Conservation (phyloP, 1,140 invertebrate genomes). For the Phenacoccus solenopsis region DNA sequence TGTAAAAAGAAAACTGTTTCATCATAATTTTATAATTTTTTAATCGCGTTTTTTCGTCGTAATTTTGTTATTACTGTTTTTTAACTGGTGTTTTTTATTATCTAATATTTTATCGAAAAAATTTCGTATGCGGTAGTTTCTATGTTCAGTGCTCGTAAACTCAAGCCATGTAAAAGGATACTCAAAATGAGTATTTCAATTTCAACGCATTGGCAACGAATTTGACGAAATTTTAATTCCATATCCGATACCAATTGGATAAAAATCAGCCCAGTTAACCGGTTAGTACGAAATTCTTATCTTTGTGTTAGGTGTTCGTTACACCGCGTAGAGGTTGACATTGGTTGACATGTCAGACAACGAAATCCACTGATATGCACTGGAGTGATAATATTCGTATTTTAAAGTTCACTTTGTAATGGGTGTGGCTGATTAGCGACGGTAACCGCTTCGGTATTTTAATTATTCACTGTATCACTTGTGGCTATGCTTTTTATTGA, state of each 20-base stretch:
- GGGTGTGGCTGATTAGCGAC: background rate
- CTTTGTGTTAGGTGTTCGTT: background rate
- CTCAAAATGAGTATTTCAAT: conserved; percentile 2
- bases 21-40: background rate
- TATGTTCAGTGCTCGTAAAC: background rate
- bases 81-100: background rate
- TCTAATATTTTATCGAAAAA: no score
- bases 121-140: background rate
- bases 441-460: no score
- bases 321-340: background rate
- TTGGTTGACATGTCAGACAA: background rate
- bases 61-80: background rate
- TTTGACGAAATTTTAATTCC: background rate
- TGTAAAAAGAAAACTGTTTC: background rate
- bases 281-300: background rate
- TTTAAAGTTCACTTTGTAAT: background rate
- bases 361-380: background rate
- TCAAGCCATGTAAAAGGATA: background rate
- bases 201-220: background rate
- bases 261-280: background rate
- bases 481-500: no score
- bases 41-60: background rate
- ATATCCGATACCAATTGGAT: background rate
- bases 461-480: no score
- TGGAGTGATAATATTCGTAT: background rate